Base-by-base conservation (phyloP, 2,888 invertebrate genomes). In the Scaeva pyrastri region DNA sequence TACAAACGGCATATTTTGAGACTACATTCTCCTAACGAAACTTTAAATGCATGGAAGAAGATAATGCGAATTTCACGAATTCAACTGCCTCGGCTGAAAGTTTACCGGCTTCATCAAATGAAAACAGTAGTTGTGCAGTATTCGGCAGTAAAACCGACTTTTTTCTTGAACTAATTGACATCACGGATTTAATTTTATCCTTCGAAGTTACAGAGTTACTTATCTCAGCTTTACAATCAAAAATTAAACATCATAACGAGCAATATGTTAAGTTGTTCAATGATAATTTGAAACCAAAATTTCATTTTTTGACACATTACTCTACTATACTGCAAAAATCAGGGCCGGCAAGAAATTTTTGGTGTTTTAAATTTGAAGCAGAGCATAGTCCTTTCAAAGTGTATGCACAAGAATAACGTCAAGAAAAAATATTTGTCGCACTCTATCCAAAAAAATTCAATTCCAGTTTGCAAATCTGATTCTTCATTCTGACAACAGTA, bases 241-340 rank as follows among this genome's bases (percentile, higher is more conserved):
- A 39, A 60, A 60, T 60, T 5, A 16, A 60, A 41, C 7, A 10
- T 1, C 72, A 72, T 55, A 52, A 64, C n/a, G n/a, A 43, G 12
- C 8, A 43, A 43, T 75, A 66, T 3, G n/a, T 26, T 8, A 36
- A 16, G 16, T 43, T 68, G 14, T 76, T 70, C 58, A 10, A 45
- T n/a, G 56, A 62, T 19, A 58, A 26, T 41, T 45, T 80, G 39
- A 73, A 73, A 19, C 73, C 66, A 16, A 74, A 68, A 16, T 50
- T 60, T 39, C 73, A 73, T 50, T 31, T 80, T 56, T 12, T 66
- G 31, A 56, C 58, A 8, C 73, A 80, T 43, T 80, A 80, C 41
- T 58, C 64, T n/a, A 56, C 26, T 2, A 58, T 80, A 14, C 39
- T 79, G 43, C 12, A 58, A 31, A 45, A 66, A 14, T 79, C 66